A percentile compares a stretch with the other conserved stretches of the same genome.
Conservation (phyloP, 1,140 invertebrate species). For the Goniozus legneri region DNA sequence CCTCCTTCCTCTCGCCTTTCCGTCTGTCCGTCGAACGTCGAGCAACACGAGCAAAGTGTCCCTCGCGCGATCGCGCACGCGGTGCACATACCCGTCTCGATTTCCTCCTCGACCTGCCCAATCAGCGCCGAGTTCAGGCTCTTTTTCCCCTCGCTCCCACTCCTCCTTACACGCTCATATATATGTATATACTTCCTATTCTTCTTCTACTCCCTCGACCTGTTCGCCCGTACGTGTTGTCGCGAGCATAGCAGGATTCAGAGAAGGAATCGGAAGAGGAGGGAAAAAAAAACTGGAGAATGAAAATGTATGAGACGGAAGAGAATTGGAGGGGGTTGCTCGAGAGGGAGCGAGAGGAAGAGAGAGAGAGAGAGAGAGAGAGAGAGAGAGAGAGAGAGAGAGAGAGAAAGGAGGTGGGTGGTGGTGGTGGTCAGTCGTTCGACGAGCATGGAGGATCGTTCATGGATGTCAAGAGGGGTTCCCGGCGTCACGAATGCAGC, state of each 20-base stretch:
- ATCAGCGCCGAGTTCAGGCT: background rate
- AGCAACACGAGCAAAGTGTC: no score
- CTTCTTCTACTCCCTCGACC: background rate
- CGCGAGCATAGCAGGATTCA: no score
- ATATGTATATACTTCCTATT: slow-evolving; percentile 9
- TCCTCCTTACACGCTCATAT: slow-evolving; percentile 10
- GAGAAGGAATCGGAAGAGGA: no score
- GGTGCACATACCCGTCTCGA: slow-evolving; percentile 3
- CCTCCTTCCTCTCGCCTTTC: slow-evolving; percentile 5
- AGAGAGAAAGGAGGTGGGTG: slow-evolving; percentile 11
- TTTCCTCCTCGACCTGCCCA: background rate
- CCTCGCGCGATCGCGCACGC: background rate
- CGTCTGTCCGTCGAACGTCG: slow-evolving; percentile 9
- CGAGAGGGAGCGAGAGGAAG: slow-evolving; percentile 8
- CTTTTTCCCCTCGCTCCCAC: slow-evolving; percentile 1
- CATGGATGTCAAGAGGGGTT: slow-evolving; percentile 30
- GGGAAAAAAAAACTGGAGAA: no score
- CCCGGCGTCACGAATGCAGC: slow-evolving; percentile 34
- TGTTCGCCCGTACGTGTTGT: background rate
- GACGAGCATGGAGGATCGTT: slow-evolving; percentile 27
- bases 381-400: slow-evolving; percentile 14
- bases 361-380: slow-evolving; percentile 15
- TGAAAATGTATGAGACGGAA: background rate
- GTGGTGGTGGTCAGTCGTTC: slow-evolving; percentile 15
- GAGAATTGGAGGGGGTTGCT: background rate